phyloP scores from a whole-genome alignment of 1,140 invertebrate genomes.

The Drosophila nasuta region DNA sequence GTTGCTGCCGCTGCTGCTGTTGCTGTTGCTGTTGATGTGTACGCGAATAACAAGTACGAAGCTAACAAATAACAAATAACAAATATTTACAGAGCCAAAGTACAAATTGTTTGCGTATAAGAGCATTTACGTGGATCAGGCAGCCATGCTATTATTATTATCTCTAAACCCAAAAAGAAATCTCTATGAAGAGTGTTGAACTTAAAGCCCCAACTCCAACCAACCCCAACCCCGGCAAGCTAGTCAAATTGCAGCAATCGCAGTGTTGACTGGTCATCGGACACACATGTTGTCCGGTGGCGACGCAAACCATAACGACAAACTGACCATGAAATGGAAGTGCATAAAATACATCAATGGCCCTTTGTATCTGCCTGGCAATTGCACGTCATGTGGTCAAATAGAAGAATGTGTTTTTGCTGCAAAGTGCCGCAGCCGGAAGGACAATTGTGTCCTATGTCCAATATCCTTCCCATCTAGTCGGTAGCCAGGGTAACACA shows the following conservation, averaged over 20 bases:
- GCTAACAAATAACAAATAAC: constrained; percentile 66
- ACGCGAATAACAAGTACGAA: constrained; percentile 30
- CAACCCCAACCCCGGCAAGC: neutral
- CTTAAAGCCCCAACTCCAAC: neutral
- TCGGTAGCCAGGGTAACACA: constrained; percentile 11
- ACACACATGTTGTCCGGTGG: constrained; percentile 59
- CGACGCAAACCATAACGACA: constrained; percentile 69
- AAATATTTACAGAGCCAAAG: constrained; percentile 51
- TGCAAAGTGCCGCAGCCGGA: constrained; percentile 5
- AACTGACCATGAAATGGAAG: constrained; percentile 82
- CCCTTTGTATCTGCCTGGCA: constrained; percentile 55
- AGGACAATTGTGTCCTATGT: neutral
- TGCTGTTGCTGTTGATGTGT: constrained; percentile 12
- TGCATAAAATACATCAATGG: constrained; percentile 77
- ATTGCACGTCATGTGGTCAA: constrained; percentile 78
- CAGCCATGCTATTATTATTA: constrained; percentile 16
- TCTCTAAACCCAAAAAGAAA: constrained; percentile 9
- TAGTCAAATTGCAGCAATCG: neutral
- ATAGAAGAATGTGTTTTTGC: constrained; percentile 52
- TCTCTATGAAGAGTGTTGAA: neutral
- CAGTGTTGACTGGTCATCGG: constrained; percentile 37
- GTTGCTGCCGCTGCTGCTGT: neutral
- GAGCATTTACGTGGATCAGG: constrained; percentile 40
- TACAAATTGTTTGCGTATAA: constrained; percentile 51
- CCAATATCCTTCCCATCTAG: neutral